Evolutionary conservation across 2,797 vertebrate species (phyloP), one percentile per base, ranked within the genome.

Genomic region (Liparis tanakae): DNA sequence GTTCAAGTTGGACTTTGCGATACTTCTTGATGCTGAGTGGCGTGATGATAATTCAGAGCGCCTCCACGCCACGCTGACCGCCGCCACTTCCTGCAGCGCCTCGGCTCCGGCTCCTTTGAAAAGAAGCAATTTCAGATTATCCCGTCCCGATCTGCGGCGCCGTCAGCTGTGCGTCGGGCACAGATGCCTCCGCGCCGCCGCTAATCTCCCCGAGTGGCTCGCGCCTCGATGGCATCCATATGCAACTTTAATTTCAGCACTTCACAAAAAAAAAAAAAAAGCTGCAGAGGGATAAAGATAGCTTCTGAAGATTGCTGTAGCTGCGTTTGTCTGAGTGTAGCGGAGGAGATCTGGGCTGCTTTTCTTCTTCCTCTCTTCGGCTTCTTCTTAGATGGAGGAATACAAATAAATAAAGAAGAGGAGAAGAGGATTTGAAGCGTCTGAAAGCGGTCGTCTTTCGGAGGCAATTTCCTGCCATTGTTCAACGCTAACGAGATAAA

Each of bases 101-200:
- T 59, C 17, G 87, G 86, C 14, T 59, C 17, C 86, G 86, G 84
- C 79, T 85, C 84, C 82, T 91, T 66, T 88, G 85, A 92, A 93
- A 93, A 85, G 78, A 88, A 77, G 76, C 85, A 79, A 90, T 91
- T 89, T 90, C 67, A 88, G 88, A 91, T 93, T 87, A 93, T 90
- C 84, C 43, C 17, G 79, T 51, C 60, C 67, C 67, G 83, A 91
- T 92, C 88, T 86, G 76, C 3, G 67, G 33, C 15, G 72, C 76
- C 70, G 81, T 89, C 86, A 83, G 78, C 83, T 78, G 79, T 1
- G 43, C 1, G 66, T 76, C 60, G 83, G 79, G 86, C 87, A 48
- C 83, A 82, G 85, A 84, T 76, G 82, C 79, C 77, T 68, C 15
- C 15, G 43, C 44, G 73, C 80, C 63, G 87, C 79, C 76, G 74